Evolutionary conservation across 2,888 invertebrate species (phyloP), one percentile per base, ranked within the genome.

Genomic region (Chydorus sphaericus): DNA sequence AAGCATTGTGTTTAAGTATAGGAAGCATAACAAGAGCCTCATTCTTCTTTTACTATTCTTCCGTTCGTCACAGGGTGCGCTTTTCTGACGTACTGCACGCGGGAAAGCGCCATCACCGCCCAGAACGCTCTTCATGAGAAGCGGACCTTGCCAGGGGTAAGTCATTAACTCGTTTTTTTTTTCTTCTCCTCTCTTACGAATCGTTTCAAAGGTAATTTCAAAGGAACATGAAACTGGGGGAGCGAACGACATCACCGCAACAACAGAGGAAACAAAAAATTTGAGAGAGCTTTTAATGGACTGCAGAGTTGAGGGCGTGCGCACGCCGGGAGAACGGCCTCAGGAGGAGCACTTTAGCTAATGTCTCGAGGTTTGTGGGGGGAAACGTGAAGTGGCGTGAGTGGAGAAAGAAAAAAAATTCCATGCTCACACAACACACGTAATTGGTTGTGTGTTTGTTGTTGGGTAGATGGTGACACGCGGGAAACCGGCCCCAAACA

Each of bases 111-210:
- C 66, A 79, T 89, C 68, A 85, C 83, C 75, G 90, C 92, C 71
- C 90, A 92, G 77, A 79, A 84, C 73, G 83, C 87, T 70, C 83
- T 94, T 70, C 94, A 96, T 81, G 94, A 96, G 77, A 93, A 94
- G 80, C 87, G 92, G 78, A 92, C 93, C 71, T 79, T 96, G 76
- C 91, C 93, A 75, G 94, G 94, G 89, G 94, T 96, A 73, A 89
- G 92, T 83, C 36, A 23, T 37, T 55, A 51, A 38, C 38, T 36
- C 33, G 36, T 20, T 33, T 33, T 33, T 33, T 33, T 14, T 33
- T 14, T 33, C 14, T 33, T 33, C 14, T 33, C 33, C 8, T 33
- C 8, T 14, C 8, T 33, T n/a, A n/a, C 33, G n/a, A 23, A 44
- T 44, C 26, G 28, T 44, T 44, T 26, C 23, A 33, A n/a, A n/a